These are phyloP conservation scores for Mantis religiosa DNA, from an alignment of 2,888 invertebrate genomes.

Conservation along the genomic window DNA sequence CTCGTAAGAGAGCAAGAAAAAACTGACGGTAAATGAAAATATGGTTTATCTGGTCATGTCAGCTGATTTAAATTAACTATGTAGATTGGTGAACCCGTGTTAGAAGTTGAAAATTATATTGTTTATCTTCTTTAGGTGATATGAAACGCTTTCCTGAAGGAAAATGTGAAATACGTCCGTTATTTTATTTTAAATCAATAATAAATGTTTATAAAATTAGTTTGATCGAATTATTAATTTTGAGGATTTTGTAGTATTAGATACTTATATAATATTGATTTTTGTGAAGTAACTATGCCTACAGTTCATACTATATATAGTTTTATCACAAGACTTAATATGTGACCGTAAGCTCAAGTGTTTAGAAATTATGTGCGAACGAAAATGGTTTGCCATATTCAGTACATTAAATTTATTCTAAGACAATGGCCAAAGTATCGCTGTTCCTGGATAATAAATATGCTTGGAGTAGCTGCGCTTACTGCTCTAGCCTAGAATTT, in stretches of 20 bases:
- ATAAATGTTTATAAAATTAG: background rate
- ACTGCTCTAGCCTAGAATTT: slow-evolving; percentile 32
- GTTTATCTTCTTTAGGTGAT: background rate
- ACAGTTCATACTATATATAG: no score
- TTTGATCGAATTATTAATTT: background rate
- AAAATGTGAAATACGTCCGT: background rate
- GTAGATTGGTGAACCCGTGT: background rate
- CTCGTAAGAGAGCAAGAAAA: background rate
- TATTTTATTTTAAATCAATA: background rate
- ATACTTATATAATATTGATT: background rate
- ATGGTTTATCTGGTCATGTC: background rate
- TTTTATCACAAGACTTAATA: background rate
- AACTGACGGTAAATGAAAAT: background rate
- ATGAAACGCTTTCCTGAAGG: background rate
- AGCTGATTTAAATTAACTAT: background rate
- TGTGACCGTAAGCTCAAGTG: background rate
- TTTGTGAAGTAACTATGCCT: background rate
- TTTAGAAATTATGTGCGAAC: background rate
- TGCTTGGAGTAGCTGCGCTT: slow-evolving; percentile 30
- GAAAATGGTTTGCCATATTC: background rate
- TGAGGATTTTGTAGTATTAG: background rate
- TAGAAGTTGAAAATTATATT: background rate
- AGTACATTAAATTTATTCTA: background rate
- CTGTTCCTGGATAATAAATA: slow-evolving; percentile 15
- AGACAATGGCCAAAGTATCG: slow-evolving; percentile 17